Evolutionary conservation across 2,113 vertebrate species (phyloP).

Genomic region (Lophochroa leadbeateri): DNA sequence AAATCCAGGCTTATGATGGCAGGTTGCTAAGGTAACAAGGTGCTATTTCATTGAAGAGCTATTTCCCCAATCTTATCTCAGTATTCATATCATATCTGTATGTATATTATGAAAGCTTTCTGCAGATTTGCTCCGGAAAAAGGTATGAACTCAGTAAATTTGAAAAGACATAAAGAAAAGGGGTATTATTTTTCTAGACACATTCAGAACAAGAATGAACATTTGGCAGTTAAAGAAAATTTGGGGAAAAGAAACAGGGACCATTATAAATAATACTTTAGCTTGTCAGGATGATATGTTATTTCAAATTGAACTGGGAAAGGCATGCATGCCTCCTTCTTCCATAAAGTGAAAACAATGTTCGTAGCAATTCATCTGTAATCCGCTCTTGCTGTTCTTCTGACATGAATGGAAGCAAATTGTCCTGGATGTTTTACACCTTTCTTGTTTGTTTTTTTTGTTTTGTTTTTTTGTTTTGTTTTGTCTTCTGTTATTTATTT

Average conservation of each 20-base stretch:
- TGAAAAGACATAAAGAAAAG: not conserved
- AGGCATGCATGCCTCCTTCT: not conserved
- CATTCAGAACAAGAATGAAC: not conserved
- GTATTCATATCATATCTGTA: not conserved
- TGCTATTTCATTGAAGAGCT: not conserved
- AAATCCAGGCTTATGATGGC: not conserved
- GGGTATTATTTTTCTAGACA: not conserved
- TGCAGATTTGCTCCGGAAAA: not conserved
- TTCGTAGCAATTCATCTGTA: not conserved
- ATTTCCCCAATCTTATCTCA: not conserved
- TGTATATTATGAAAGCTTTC: not conserved
- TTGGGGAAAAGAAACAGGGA: not conserved
- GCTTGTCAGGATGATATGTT: not conserved
- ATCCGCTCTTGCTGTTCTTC: not conserved
- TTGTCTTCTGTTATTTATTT: not conserved
- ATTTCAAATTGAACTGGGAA: not conserved
- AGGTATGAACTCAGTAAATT: not conserved
- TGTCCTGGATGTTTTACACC: not conserved
- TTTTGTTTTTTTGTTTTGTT: not conserved
- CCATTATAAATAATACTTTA: not conserved
- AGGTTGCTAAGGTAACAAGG: conserved; percentile 25
- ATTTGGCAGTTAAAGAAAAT: not conserved
- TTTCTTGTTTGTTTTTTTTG: not conserved
- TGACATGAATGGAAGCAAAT: not conserved
- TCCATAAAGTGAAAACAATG: not conserved